Evolutionary conservation across 1,140 invertebrate genomes (phyloP).

Genomic region (Eubasilissa regina): DNA sequence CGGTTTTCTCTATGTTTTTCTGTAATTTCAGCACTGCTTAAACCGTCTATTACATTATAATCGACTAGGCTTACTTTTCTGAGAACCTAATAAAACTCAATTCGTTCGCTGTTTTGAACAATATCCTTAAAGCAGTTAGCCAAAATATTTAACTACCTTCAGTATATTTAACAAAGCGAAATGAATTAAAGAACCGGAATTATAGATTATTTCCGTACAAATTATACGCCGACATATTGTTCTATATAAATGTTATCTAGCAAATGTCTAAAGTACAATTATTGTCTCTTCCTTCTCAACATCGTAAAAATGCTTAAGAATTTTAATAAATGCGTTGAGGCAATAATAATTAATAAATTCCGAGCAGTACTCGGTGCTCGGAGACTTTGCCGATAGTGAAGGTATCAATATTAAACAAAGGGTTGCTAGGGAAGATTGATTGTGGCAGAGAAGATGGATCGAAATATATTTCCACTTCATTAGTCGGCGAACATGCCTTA

Average conservation of each 20-base stretch:
- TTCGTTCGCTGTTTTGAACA: slow-evolving; percentile 19
- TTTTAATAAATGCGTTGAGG: too few species aligned
- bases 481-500: slow-evolving; percentile 42
- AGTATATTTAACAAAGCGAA: slow-evolving; percentile 19
- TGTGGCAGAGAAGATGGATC: slow-evolving; percentile 39
- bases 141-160: slow-evolving; percentile 6
- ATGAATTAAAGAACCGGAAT: slow-evolving; percentile 1
- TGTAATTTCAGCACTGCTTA: slow-evolving; percentile 37
- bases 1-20: slow-evolving; percentile 40
- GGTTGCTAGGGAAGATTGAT: slow-evolving; percentile 48
- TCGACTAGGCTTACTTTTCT: slow-evolving; percentile 32
- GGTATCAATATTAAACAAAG: slow-evolving; percentile 50
- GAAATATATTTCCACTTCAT: slow-evolving; percentile 53
- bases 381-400: background rate
- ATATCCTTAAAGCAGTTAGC: slow-evolving; percentile 18
- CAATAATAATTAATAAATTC: too few species aligned
- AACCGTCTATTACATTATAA: slow-evolving; percentile 41
- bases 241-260: too few species aligned
- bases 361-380: too few species aligned
- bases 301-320: too few species aligned
- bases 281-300: too few species aligned
- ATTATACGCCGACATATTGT: background rate
- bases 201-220: slow-evolving; percentile 4
- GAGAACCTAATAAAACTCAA: slow-evolving; percentile 37
- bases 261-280: too few species aligned